Conservation (phyloP, 2,888 invertebrate genomes). For the Pasiphila rectangulata region DNA sequence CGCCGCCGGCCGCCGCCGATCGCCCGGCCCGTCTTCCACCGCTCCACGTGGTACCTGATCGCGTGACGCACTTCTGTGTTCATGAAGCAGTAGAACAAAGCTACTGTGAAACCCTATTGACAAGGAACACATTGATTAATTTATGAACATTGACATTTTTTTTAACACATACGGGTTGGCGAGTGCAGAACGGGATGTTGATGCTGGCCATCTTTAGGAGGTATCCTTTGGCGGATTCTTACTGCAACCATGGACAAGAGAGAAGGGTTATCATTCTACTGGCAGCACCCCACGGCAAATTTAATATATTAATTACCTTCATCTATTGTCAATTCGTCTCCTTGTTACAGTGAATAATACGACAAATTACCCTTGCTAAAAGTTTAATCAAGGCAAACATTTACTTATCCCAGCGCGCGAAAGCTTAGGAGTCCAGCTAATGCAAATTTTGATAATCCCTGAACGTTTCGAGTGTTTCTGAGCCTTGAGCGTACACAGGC, state of each 20-base stretch:
- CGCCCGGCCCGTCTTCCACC: slow-evolving; percentile 86
- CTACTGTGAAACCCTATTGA: slow-evolving; percentile 91
- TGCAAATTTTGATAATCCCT: slow-evolving; percentile 14
- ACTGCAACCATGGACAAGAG: no score
- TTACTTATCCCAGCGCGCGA: slow-evolving; percentile 9
- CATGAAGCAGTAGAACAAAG: slow-evolving; percentile 95
- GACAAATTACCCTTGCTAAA: not conserved
- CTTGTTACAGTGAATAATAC: no score
- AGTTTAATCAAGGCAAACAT: slow-evolving; percentile 12
- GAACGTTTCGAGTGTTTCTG: slow-evolving; percentile 4
- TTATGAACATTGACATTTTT: not conserved
- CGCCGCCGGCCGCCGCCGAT: slow-evolving; percentile 83
- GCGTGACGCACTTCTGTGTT: slow-evolving; percentile 95
- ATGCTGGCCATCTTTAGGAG: no score
- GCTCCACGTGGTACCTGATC: slow-evolving; percentile 88
- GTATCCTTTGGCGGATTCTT: no score
- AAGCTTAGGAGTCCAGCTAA: slow-evolving; percentile 11
- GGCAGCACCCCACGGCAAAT: no score
- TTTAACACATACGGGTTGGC: no score
- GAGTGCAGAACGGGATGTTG: no score
- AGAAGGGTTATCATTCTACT: no score
- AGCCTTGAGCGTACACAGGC: no score
- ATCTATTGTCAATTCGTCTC: no score
- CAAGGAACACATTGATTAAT: slow-evolving; percentile 34
- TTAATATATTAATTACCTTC: no score